Base-by-base conservation (phyloP, 92 coral and sea anemone species). In the Heliopora coerulea region DNA sequence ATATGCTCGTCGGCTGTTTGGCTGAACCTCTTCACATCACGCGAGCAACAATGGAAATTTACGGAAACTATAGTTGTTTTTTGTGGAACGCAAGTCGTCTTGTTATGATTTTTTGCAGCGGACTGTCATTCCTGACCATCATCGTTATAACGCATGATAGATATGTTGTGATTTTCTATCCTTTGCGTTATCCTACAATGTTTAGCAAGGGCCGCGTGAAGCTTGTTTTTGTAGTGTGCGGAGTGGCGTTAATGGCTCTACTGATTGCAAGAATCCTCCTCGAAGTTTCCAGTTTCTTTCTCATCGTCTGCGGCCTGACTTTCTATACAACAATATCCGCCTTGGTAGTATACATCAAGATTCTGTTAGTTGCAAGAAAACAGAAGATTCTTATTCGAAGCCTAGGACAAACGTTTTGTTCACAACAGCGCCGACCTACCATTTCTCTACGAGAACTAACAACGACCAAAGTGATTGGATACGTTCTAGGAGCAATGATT, bases 61-160 rank as follows among this genome's bases (percentile, higher is more conserved):
- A 9, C 30, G 59, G 61, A 30, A 9, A 26, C 10, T 60, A 68
- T 25, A 68, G 49, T 17, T 68, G 75, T 52, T 1, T 30, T 10
- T 30, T 68, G 11, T 68, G 50, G 28, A 50, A 48, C 49, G 49
- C 23, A 27, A 68, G 59, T 50, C 75, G 75, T 7, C 75, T 68
- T 15, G 61, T 68, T 15, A 46, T 49, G 39, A 50, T 68, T 19
- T 68, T 68, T n/a, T 68, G 61, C 60, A 68, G 75, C 49, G 75
- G 75, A 0, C 20, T 68, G 1, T 68, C 75, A 21, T 68, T 68
- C 14, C 20, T 68, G 23, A 68, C 60, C 0, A 50, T 49, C 25
- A 68, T 68, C 42, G 60, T 68, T 2, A 68, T 68, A 27, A 68
- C 75, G 32, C 75, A 68, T 17, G 75, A 68, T 27, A 37, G 75